phyloP scores from a whole-genome alignment of 2,888 invertebrate genomes.

The Phortica magna region DNA sequence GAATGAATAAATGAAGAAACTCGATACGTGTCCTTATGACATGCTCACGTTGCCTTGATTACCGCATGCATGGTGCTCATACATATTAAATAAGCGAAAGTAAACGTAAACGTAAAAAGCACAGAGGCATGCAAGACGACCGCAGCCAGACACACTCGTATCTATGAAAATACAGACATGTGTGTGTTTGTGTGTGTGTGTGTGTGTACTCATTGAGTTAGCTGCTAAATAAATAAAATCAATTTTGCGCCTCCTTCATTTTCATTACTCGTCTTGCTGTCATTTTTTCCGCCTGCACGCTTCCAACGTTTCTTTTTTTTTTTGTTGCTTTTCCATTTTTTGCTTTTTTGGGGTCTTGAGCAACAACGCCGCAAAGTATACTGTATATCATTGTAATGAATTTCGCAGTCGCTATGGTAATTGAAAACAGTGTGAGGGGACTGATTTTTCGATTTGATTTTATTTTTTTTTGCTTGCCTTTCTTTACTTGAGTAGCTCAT shows the following conservation, averaged over 20 bases:
- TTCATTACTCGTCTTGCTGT: not conserved
- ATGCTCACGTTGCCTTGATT: conserved; percentile 37
- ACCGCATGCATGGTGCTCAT: conserved; percentile 15
- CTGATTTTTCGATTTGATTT: not conserved
- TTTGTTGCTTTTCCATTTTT: not conserved
- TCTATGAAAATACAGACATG: not conserved
- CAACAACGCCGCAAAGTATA: conserved; percentile 35
- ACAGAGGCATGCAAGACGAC: not conserved
- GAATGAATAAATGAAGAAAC: conserved; percentile 40
- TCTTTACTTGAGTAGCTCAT: too few relatives aligned
- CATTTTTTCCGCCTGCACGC: not conserved
- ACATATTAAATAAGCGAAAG: conserved; percentile 26
- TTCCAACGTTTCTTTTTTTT: not conserved
- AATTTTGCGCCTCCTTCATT: conserved; percentile 27
- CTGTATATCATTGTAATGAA: conserved; percentile 29
- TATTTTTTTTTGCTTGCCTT: not conserved
- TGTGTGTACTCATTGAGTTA: not conserved
- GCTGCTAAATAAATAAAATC: conserved; percentile 45
- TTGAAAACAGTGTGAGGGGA: not conserved
- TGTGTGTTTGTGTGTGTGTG: not conserved
- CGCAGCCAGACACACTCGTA: not conserved
- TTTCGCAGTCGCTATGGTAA: conserved; percentile 28
- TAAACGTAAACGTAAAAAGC: conserved; percentile 3
- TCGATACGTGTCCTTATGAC: conserved; percentile 11
- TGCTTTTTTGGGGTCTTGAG: not conserved